Conservation (phyloP, 2,888 invertebrate species). For the Drosophila kokeensis region DNA sequence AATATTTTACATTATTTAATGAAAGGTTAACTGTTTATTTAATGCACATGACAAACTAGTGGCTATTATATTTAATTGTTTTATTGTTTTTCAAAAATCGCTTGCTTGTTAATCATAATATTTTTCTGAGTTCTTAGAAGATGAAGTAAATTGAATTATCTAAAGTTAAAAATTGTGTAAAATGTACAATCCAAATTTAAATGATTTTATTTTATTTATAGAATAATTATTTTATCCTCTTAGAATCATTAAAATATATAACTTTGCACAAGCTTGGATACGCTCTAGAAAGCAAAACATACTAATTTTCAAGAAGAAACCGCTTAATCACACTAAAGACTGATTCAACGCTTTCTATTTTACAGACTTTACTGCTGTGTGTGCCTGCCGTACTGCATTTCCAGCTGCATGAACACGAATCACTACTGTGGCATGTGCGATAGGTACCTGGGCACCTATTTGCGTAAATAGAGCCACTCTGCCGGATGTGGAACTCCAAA, state of each 20-base stretch:
- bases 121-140: background rate
- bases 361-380: slow-evolving; percentile 79
- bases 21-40: background rate
- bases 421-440: slow-evolving; percentile 83
- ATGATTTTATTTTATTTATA: background rate
- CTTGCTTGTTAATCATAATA: background rate
- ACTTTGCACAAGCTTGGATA: background rate
- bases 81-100: background rate
- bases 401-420: slow-evolving; percentile 78
- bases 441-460: slow-evolving; percentile 77
- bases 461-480: slow-evolving; percentile 45
- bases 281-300: background rate
- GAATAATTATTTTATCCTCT: background rate
- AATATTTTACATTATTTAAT: background rate
- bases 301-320: background rate
- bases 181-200: background rate
- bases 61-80: background rate
- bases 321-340: background rate
- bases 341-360: background rate
- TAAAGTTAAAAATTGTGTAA: background rate
- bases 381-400: slow-evolving; percentile 81
- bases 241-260: background rate
- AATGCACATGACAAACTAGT: background rate
- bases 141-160: background rate
- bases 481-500: slow-evolving; percentile 16